Conservation (phyloP, 2,888 invertebrate genomes). For the Tinea semifulvella region DNA sequence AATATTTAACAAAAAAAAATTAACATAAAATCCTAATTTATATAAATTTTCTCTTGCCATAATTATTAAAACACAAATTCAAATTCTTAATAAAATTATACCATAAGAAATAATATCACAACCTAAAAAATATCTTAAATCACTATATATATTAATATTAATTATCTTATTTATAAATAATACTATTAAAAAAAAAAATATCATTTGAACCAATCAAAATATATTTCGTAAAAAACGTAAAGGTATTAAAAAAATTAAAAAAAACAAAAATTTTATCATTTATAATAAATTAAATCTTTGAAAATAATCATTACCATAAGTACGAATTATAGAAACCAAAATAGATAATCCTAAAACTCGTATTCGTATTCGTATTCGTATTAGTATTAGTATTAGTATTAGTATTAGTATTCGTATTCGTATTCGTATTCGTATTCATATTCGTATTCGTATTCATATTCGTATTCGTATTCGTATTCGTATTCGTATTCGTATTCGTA, state of each 20-base stretch:
- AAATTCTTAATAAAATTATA: constrained; percentile 66
- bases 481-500: too few species aligned
- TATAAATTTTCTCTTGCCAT: constrained; percentile 61
- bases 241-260: constrained; percentile 56
- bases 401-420: too few species aligned
- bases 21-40: constrained; percentile 45
- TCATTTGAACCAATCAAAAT: constrained; percentile 63
- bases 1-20: constrained; percentile 62
- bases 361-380: too few species aligned
- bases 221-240: constrained; percentile 56
- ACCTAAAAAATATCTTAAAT: constrained; percentile 51
- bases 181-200: constrained; percentile 58
- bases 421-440: too few species aligned
- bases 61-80: constrained; percentile 69
- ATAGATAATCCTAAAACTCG: constrained; percentile 69
- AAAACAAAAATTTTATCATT: constrained; percentile 67
- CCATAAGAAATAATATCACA: constrained; percentile 63
- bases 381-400: too few species aligned
- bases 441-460: too few species aligned
- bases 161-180: constrained; percentile 48
- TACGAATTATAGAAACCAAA: constrained; percentile 69
- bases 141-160: constrained; percentile 37
- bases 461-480: too few species aligned
- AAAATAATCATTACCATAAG: constrained; percentile 72
- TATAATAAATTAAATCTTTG: constrained; percentile 62